Conservation (phyloP, 1,140 invertebrate species). For the Frieseomelitta varia region DNA sequence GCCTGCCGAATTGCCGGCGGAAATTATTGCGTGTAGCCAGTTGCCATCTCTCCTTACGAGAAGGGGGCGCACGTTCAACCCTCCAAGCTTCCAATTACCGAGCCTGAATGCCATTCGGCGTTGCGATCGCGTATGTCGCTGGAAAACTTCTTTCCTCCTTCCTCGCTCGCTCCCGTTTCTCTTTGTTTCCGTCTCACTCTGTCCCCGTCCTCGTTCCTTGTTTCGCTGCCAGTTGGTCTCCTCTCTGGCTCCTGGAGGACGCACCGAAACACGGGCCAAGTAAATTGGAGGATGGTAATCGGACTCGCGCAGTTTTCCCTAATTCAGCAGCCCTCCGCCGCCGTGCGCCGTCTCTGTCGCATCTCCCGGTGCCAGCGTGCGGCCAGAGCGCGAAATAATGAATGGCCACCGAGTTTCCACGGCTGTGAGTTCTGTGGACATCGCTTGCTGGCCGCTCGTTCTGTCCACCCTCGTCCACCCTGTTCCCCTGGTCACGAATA, state of each 20-base stretch:
- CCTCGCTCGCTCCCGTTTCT: too few relatives aligned
- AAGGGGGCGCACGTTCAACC: conserved; percentile 46
- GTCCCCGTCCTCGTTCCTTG: not conserved
- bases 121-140: conserved; percentile 14
- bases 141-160: not conserved
- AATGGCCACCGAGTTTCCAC: conserved; percentile 50
- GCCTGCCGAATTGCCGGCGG: conserved; percentile 47
- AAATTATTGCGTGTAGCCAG: conserved; percentile 63
- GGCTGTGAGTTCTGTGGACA: conserved; percentile 25
- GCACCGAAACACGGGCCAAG: conserved; percentile 36
- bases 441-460: not conserved
- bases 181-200: too few relatives aligned
- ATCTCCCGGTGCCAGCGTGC: not conserved
- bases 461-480: not conserved
- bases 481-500: conserved; percentile 21
- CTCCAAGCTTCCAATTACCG: conserved; percentile 70
- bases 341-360: not conserved
- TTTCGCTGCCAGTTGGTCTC: not conserved
- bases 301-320: conserved; percentile 68
- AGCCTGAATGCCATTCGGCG: conserved; percentile 46
- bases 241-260: not conserved
- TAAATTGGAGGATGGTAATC: conserved; percentile 71
- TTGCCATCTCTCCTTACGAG: conserved; percentile 2
- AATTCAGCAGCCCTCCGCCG: conserved; percentile 65
- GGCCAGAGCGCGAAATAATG: conserved; percentile 51